Base-by-base conservation (phyloP, 2,797 vertebrate genomes). In the Gymnothorax reevesii region DNA sequence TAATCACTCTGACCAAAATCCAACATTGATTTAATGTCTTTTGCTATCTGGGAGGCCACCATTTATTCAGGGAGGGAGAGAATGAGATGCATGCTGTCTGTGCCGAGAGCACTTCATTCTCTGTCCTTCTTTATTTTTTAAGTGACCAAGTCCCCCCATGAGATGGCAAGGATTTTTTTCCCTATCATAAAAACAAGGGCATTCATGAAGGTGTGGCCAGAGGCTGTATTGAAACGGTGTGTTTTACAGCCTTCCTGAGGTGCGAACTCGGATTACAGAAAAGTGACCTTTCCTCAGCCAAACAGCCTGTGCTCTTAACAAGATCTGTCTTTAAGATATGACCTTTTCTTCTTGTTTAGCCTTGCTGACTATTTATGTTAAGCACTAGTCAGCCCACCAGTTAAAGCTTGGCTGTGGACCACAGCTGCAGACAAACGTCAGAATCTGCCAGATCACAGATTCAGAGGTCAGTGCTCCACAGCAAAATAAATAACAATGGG, bases 271-370 rank as follows among this genome's bases (percentile, higher is more conserved):
- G 55, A 57, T 89, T 54, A 66, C 85, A 33, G n/a, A 66, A 62
- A 62, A 57, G 8, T 85, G 87, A 90, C 90, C 89, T 92, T 90
- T 91, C 84, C 66, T 59, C 87, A 49, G 83, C 83, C 88, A 88
- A 25, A 60, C 52, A 84, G 85, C 83, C 87, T n/a, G 54, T 87
- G 82, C 84, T 73, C 79, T 80, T 75, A 86, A 88, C 86, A 82
- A 85, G 15, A 77, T 88, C 64, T 86, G 85, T 90, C 89, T 88
- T 90, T 88, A 87, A 83, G 85, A 62, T 83, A 42, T 88, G 89
- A 94, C 90, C 89, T 92, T 93, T 92, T 84, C 75, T 60, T 89
- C 87, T 69, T 87, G 87, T 91, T 93, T 86, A 83, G 86, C 87
- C 84, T 75, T 71, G 86, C 84, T 27, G 82, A 89, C 86, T 92